Evolutionary conservation across 2,113 vertebrate genomes (phyloP), one percentile per base, ranked within the genome.

Genomic region (Muntiacus muntjak): DNA sequence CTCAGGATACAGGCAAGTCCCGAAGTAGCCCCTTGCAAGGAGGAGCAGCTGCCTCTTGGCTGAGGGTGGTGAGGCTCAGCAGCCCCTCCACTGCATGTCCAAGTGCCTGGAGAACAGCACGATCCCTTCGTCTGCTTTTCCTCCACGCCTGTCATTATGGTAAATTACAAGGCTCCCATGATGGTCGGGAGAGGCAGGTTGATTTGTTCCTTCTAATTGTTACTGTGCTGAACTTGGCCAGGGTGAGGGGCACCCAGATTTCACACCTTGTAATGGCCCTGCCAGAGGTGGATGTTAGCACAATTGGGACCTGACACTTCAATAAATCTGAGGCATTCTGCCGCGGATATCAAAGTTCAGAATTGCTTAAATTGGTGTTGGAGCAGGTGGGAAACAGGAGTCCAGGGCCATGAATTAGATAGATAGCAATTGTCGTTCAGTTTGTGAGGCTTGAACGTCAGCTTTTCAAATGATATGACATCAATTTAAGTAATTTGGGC

Each of bases 311-410:
- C 95, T 98, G 98, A 98, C 86, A 86, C 94, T 94, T 98, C 97
- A 95, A 89, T 98, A 98, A 97, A 98, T 97, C 97, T 82, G 96
- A 97, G 90, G 97, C 89, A 36, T 98, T 98, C 97, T 96, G 97
- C 97, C 52, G 54, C 0, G 0, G 91, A 98, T 98, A 97, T 96
- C 79, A 98, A 97, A 98, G 98, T 98, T 99, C 98, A 98, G 97
- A 98, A 98, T 98, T 98, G 98, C 98, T 98, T 98, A 98, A 98
- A 98, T 98, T 99, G 98, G 97, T 87, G 8, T 96, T 97, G 97
- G 94, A 98, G 92, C 98, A 98, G 98, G 98, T 98, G 98, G 98
- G 79, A 97, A 98, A 98, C 95, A 96, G 92, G 95, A 98, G 89
- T 94, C 96, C 95, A 81, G 98, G n/a, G 91, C 91, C 50, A 2